Conservation (phyloP, 2,888 invertebrate species). For the Andrena camellia region DNA sequence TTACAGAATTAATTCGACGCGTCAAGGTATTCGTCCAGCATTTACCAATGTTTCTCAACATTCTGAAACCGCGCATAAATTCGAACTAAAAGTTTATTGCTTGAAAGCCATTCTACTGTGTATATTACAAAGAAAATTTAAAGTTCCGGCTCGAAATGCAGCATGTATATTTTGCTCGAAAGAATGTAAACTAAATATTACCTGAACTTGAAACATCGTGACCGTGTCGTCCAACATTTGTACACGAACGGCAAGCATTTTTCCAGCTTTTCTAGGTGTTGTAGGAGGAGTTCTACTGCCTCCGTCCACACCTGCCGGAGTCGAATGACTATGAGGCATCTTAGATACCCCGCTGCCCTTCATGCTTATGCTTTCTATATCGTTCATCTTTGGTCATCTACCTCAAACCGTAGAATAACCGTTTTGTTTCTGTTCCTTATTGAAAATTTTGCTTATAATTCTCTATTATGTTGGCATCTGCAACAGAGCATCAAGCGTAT, state of each 20-base stretch:
- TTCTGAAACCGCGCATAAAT: neutral
- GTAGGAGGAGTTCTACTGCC: conserved; percentile 91
- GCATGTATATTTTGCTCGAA: no score
- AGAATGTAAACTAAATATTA: conserved; percentile 78
- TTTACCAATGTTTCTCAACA: neutral
- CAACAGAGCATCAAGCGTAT: conserved; percentile 51
- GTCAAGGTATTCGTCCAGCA: conserved; percentile 11
- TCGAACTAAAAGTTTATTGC: neutral
- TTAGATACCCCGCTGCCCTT: conserved; percentile 86
- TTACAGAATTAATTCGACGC: conserved; percentile 42
- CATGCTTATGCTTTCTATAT: conserved; percentile 81
- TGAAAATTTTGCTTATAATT: conserved; percentile 42
- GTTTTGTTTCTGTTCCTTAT: conserved; percentile 37
- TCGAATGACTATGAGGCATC: conserved; percentile 94
- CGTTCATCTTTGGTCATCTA: conserved; percentile 79
- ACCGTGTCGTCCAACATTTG: conserved; percentile 96
- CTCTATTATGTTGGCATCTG: conserved; percentile 77
- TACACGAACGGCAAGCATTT: conserved; percentile 94
- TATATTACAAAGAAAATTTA: neutral
- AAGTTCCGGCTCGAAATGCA: neutral
- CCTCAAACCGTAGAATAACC: conserved; percentile 16
- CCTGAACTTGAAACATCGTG: conserved; percentile 97
- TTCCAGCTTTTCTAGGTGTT: conserved; percentile 93
- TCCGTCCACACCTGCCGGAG: conserved; percentile 94
- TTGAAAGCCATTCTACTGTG: neutral